Conservation (phyloP, 2,113 vertebrate genomes). For the Sorex fumeus region DNA sequence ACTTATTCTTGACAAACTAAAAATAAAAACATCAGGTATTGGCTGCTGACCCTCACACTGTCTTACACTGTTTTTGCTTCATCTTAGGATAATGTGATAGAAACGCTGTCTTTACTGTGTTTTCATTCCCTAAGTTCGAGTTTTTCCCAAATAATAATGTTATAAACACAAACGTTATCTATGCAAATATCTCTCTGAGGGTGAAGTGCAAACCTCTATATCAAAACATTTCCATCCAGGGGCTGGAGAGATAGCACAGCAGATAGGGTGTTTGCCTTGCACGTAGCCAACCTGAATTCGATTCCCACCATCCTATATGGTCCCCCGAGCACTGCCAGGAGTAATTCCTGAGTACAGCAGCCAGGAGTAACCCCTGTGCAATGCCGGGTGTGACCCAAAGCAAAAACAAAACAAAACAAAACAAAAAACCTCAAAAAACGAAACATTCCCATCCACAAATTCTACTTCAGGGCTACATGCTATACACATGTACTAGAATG, state of each 20-base stretch:
- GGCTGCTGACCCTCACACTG: background rate
- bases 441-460: conserved; percentile 2
- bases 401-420: too few species aligned
- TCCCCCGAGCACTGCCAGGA: too few species aligned
- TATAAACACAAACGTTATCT: background rate
- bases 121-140: conserved; percentile 36
- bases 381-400: too few species aligned
- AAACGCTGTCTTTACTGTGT: conserved; percentile 13
- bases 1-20: conserved; percentile 17
- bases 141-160: conserved; percentile 52
- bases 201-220: background rate
- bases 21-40: background rate
- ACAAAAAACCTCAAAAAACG: too few species aligned
- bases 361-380: too few species aligned
- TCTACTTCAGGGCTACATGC: background rate
- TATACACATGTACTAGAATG: background rate
- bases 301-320: too few species aligned
- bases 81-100: background rate
- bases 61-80: background rate
- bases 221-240: conserved; percentile 18
- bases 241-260: too few species aligned
- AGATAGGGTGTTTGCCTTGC: too few species aligned
- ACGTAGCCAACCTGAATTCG: too few species aligned
- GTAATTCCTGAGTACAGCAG: too few species aligned
- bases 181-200: background rate